These are phyloP conservation scores for Whitmania pigra DNA, from an alignment of 1,140 invertebrate genomes.

Conservation along the genomic window DNA sequence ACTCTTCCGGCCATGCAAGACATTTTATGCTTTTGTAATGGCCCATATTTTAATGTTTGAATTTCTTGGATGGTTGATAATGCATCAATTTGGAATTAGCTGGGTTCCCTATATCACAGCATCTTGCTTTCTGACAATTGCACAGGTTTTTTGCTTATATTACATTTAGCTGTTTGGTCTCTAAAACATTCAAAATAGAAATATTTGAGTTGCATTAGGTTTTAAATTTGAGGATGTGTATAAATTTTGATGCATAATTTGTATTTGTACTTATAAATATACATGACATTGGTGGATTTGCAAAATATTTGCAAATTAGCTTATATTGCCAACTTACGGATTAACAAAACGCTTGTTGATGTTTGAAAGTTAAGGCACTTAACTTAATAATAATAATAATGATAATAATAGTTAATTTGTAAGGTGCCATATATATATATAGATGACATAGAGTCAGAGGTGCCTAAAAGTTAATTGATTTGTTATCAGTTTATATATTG, in stretches of 20 bases:
- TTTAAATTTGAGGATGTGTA: no score
- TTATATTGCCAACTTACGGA: no score
- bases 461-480: no score
- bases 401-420: no score
- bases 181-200: not conserved
- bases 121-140: slow-evolving; percentile 30
- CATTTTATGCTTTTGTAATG: slow-evolving; percentile 34
- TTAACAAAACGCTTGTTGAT: no score
- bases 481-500: no score
- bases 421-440: no score
- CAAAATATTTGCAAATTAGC: no score
- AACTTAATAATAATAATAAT: no score
- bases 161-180: not conserved
- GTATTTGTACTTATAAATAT: not conserved
- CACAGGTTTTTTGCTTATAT: slow-evolving; percentile 31
- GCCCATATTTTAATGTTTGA: slow-evolving; percentile 36
- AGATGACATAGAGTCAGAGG: no score
- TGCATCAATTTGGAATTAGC: slow-evolving; percentile 30
- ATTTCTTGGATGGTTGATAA: slow-evolving; percentile 29
- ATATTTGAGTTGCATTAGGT: not conserved
- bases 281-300: not conserved
- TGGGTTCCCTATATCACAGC: slow-evolving; percentile 28
- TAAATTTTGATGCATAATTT: not conserved
- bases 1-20: slow-evolving; percentile 33
- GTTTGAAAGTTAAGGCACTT: no score